phyloP scores from a whole-genome alignment of 2,113 vertebrate species.

The Leptobrachium leishanense region DNA sequence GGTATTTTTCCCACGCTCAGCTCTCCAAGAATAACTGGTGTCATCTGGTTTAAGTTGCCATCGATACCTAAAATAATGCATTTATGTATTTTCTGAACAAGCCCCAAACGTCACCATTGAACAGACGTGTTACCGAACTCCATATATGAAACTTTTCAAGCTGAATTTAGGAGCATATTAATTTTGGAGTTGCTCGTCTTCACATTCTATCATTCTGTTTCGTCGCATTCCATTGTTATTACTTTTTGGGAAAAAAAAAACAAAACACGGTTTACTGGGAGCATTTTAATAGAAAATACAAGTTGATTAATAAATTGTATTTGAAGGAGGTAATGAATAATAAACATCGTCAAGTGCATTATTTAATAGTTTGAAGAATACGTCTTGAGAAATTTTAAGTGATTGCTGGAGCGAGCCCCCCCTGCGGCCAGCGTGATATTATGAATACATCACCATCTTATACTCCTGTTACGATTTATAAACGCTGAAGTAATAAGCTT shows the following conservation, averaged over 20 bases:
- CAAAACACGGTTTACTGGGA: slow-evolving; percentile 5
- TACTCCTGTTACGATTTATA: slow-evolving; percentile 20
- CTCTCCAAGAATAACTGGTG: too few species aligned
- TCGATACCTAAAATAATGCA: too few species aligned
- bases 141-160: too few species aligned
- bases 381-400: slow-evolving; percentile 9
- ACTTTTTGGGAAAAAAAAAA: not conserved
- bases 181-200: too few species aligned
- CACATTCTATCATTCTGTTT: too few species aligned
- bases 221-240: too few species aligned
- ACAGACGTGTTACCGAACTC: too few species aligned
- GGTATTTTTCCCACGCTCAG: too few species aligned
- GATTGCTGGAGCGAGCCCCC: slow-evolving; percentile 7
- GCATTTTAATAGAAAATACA: slow-evolving; percentile 4
- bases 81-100: too few species aligned
- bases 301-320: slow-evolving; percentile 41
- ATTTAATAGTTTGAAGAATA: slow-evolving; percentile 16
- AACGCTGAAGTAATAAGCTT: slow-evolving; percentile 10
- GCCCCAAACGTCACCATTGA: too few species aligned
- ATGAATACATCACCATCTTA: slow-evolving; percentile 16
- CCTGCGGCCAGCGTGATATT: not conserved
- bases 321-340: slow-evolving; percentile 1
- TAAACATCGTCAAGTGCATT: slow-evolving; percentile 4
- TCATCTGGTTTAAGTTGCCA: too few species aligned
- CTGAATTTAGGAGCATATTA: too few species aligned